phyloP scores from a whole-genome alignment of 2,797 vertebrate genomes.

The Helicolenus hilgendorfi region DNA sequence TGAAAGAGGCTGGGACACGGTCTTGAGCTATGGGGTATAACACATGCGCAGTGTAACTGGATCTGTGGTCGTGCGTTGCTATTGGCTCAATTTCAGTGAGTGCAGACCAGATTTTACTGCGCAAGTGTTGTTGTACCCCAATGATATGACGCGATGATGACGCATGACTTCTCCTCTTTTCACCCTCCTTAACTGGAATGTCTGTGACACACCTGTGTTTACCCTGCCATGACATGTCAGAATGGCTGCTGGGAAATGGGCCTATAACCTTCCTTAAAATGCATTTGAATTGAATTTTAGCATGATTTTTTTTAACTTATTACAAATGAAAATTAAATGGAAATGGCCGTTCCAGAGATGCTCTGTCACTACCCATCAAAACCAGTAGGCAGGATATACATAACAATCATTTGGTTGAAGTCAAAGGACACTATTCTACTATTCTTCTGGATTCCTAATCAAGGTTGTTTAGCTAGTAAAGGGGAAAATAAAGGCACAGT shows the following conservation, averaged over 20 bases:
- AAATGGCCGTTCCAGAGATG: neutral
- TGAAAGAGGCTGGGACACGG: too few species aligned
- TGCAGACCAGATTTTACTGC: too few species aligned
- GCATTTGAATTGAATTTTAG: neutral
- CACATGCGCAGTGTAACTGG: too few species aligned
- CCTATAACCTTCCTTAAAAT: neutral
- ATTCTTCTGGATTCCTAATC: neutral
- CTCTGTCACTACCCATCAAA: neutral
- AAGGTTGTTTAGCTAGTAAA: neutral
- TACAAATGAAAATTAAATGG: neutral
- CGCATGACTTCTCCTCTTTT: too few species aligned
- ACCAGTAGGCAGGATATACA: neutral
- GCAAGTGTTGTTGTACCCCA: too few species aligned
- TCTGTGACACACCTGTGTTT: neutral
- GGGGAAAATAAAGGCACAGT: neutral
- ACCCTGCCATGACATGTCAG: neutral
- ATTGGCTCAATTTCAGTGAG: too few species aligned
- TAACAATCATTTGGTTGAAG: neutral
- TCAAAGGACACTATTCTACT: neutral
- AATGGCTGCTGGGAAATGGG: neutral
- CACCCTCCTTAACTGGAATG: neutral
- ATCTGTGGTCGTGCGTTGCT: too few species aligned
- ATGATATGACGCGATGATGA: too few species aligned
- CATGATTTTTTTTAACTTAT: neutral
- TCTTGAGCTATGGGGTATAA: too few species aligned